Base-by-base conservation (phyloP, 2,888 invertebrate genomes). In the Drosophila emarginata region DNA sequence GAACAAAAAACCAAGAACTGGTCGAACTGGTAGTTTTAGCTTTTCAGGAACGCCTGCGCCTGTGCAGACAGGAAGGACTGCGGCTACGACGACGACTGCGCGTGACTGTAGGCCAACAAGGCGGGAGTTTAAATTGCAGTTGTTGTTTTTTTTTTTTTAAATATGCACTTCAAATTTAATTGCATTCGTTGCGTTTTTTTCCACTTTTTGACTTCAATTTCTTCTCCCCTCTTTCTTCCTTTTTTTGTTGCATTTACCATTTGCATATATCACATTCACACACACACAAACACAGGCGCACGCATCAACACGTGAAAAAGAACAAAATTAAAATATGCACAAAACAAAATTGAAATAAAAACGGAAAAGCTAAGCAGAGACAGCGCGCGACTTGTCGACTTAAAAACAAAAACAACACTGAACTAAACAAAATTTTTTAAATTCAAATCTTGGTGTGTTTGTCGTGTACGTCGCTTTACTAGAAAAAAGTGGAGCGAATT, bases 1-100 rank as follows among this genome's bases (percentile, higher is more conserved):
- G 32, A 53, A 70, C 53, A 53, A 53, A 74, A 67, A 53, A 60
- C 39, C 57, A 67, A 80, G 89, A 89, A 90, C 90, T 88, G 85
- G 90, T 90, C 80, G 79, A 87, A 90, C 90, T 82, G 80, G 90
- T 90, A 89, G 82, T 63, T 64, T 64, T 54, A 62, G 59, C 61
- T 56, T 50, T 32, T 72, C 64, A 61, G 53, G 64, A 64, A 67
- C 64, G 54, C 15, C 15, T 40, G 40, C 40, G 67, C 57, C 69
- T 72, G 75, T 57, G 72, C 61, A 77, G 66, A 72, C 77, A 74
- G 72, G 64, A 70, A 64, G 64, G 61, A 69, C 67, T 67, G 45
- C 45, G 45, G 45, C 45, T 18, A 14, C 40, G 15, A 1, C 40
- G 45, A 45, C 18, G 45, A 45, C 45, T 15, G 18, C 45, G 45